Base-by-base conservation (phyloP, 2,888 invertebrate species). In the Aspidiotus destructor region DNA sequence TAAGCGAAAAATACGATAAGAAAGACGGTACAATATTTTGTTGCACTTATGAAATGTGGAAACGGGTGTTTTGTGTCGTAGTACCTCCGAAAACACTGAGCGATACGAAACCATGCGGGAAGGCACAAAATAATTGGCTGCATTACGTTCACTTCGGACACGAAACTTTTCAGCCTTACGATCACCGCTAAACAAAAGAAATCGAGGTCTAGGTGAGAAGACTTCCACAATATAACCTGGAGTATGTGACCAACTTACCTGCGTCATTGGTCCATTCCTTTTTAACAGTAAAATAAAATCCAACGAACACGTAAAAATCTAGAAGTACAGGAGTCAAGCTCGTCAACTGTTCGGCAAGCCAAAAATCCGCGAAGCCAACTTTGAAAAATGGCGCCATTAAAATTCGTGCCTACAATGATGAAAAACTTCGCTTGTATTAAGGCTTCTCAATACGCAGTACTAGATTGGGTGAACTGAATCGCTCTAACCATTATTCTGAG, bases 31-130 rank as follows among this genome's bases (percentile, higher is more conserved):
- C 87, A 84, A 78, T 89, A 89, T 79, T 89, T 89, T 72, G 86
- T 86, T 42, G 92, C 91, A 78, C 92, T 92, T 40, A 87, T 87
- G 68, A 92, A 80, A 81, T 92, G 92, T 8, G 89, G 89, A 77
- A 87, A 87, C 7, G 84, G 83, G 76, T 88, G 86, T 76, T 83
- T 83, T 0, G 88, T 86, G 77, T 92, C 92, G 62, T 87, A 81
- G 77, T 88, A 92, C 73, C 92, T 86, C 6, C 91, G 80, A 61
- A 92, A 79, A 75, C 92, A 92, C 78, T 92, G 92, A 61, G 88
- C 86, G 77, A 91, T 90, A 69, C 92, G 85, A 75, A 89, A 87
- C 85, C 88, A 90, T 2, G 91, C 90, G 1, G 92, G 92, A 70
- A 92, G 80, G 75, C 88, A 86, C 71, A 86, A 84, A 6, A 92